Conservation (phyloP, 2,888 invertebrate genomes). For the Rhamnusium bicolor region DNA sequence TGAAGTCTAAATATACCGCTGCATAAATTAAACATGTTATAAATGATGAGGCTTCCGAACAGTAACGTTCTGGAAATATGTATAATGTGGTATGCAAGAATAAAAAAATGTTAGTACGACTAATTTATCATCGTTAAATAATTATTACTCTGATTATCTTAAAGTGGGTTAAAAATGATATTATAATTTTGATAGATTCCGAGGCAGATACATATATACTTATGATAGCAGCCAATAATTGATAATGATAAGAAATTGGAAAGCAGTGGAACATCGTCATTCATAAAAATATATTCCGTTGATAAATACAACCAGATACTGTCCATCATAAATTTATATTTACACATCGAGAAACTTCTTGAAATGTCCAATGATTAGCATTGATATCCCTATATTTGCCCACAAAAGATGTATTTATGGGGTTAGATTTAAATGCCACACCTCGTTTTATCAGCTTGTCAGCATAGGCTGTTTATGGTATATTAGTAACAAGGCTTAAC, state of each 20-base stretch:
- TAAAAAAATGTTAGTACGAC: neutral
- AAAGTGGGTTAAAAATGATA: neutral
- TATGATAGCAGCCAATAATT: no score
- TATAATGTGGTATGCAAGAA: no score
- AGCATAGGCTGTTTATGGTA: neutral
- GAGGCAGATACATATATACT: neutral
- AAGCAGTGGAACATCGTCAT: neutral
- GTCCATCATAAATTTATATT: neutral
- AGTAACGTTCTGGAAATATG: no score
- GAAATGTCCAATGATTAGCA: neutral
- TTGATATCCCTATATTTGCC: neutral
- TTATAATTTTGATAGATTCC: neutral
- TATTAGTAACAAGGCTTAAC: neutral
- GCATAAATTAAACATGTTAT: no score
- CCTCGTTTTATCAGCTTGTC: neutral
- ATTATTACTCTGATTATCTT: neutral
- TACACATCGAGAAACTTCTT: neutral
- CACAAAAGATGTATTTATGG: neutral
- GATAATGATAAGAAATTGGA: no score
- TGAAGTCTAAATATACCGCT: no score
- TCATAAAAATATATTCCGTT: neutral
- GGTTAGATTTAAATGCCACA: neutral
- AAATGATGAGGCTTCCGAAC: no score
- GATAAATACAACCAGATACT: neutral
- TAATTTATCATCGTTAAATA: no score